A percentile compares a stretch with the other conserved stretches of the same genome.
These are phyloP conservation scores for Stenotaenia linearis DNA, from an alignment of 2,888 invertebrate species.

Conservation along the genomic window DNA sequence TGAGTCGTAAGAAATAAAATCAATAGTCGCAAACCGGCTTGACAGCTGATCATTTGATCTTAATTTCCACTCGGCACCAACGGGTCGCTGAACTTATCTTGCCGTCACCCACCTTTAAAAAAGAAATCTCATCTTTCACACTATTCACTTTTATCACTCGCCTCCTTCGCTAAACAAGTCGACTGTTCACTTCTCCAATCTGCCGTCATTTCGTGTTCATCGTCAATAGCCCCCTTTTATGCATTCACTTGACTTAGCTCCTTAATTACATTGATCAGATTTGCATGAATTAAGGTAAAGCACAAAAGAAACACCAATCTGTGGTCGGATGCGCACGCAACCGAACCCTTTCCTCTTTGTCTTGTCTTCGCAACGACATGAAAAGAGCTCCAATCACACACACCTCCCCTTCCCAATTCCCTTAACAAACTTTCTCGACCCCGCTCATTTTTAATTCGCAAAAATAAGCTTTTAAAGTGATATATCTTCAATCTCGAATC, in stretches of 20 bases:
- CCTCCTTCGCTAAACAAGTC: background rate
- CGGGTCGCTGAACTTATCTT: background rate
- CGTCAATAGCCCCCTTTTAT: conserved; percentile 1
- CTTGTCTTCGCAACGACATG: background rate
- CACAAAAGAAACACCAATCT: conserved; percentile 9
- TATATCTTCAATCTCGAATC: background rate
- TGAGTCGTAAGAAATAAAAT: conserved; percentile 9
- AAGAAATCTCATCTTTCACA: background rate
- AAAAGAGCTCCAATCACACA: background rate
- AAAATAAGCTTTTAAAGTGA: background rate
- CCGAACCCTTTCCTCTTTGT: background rate
- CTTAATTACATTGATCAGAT: conserved; percentile 9
- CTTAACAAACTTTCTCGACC: background rate
- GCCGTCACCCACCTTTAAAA: background rate
- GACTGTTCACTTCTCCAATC: background rate
- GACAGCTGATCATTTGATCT: conserved; percentile 5
- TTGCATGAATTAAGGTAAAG: conserved; percentile 4
- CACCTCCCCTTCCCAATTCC: background rate
- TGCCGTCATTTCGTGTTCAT: background rate
- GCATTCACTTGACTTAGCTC: conserved; percentile 9
- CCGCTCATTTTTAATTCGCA: background rate
- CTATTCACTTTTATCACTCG: background rate
- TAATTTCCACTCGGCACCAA: background rate
- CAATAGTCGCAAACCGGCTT: background rate
- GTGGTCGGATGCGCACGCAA: conserved; percentile 4